Base-by-base conservation (phyloP, 1,140 invertebrate genomes). In the Leptinotarsa undecemlineata region DNA sequence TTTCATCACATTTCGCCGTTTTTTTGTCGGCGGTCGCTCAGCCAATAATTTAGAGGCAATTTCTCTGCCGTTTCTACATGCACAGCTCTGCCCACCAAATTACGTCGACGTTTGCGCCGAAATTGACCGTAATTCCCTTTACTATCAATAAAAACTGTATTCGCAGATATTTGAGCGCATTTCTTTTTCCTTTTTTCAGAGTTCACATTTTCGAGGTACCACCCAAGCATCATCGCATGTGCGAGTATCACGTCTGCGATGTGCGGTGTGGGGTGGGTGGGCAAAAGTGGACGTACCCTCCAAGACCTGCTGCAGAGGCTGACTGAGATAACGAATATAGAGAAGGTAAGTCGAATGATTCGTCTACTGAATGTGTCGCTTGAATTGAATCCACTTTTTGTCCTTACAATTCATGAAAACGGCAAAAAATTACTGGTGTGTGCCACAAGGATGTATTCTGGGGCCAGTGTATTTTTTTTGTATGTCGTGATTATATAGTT, bases 171-270 rank as follows among this genome's bases (percentile, higher is more conserved):
- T 64, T 64, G 63, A 64, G 17, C 21, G n/a, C 26, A 61, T 61
- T 20, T 21, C 6, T 80, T 81, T 84, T 86, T 23, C 23, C 4
- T 86, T 86, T 85, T 90, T 87, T 11, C 90, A 96, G 96, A 97
- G 86, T 94, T 93, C 85, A 91, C 93, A 81, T 97, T 97, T 85
- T 93, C 92, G 19, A 89, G 92, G 85, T 94, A 94, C 84, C 91
- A 94, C 60, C 92, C 95, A 15, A 96, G 95, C 81, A 95, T 95
- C 83, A 92, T 97, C 68, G 95, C 95, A 23, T 92, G 93, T 14
- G 93, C 94, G 42, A 92, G 93, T 83, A 90, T 97, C 63, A 93
- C 93, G 1, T 93, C 94, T 17, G 94, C 95, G 48, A 86, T 96
- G 26, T 90, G 91, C 76, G 95, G 94, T 3, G 88, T 92, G 73